Evolutionary conservation across 2,113 vertebrate genomes (phyloP).

Genomic region (Cyanistes caeruleus): DNA sequence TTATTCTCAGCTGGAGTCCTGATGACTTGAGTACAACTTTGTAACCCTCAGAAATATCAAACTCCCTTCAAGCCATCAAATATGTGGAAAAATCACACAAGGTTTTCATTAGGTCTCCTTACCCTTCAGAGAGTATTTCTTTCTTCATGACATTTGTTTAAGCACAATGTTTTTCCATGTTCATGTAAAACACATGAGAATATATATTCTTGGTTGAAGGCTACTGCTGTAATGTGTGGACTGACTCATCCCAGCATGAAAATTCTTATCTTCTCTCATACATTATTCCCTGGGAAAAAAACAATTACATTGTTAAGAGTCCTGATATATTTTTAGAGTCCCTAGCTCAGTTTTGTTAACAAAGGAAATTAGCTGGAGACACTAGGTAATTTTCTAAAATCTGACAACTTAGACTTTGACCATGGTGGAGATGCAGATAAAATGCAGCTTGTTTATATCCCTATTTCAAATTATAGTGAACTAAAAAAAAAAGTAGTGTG

Average conservation of each 20-base stretch:
- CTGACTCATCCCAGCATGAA: not conserved
- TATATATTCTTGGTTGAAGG: not conserved
- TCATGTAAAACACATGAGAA: not conserved
- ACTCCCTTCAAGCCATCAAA: not conserved
- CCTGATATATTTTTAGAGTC: not conserved
- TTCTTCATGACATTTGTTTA: not conserved
- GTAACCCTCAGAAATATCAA: not conserved
- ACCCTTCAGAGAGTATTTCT: not conserved
- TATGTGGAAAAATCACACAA: not conserved
- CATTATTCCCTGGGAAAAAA: not conserved
- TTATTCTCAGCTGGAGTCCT: not conserved
- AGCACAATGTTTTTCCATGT: not conserved
- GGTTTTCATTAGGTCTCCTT: not conserved
- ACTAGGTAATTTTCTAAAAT: not conserved
- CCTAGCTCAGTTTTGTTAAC: not conserved
- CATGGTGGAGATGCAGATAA: fast-evolving
- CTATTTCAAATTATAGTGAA: not conserved
- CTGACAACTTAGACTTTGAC: not conserved
- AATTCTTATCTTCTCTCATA: not conserved
- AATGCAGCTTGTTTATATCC: not conserved
- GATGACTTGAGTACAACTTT: not conserved
- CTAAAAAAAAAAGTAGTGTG: not conserved
- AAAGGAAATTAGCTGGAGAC: not conserved
- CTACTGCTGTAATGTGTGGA: not conserved
- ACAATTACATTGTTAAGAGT: not conserved